A percentile compares a stretch with the other conserved stretches of the same genome.
phyloP scores from a whole-genome alignment of 2,113 vertebrate species.

The Microtus ochrogaster region DNA sequence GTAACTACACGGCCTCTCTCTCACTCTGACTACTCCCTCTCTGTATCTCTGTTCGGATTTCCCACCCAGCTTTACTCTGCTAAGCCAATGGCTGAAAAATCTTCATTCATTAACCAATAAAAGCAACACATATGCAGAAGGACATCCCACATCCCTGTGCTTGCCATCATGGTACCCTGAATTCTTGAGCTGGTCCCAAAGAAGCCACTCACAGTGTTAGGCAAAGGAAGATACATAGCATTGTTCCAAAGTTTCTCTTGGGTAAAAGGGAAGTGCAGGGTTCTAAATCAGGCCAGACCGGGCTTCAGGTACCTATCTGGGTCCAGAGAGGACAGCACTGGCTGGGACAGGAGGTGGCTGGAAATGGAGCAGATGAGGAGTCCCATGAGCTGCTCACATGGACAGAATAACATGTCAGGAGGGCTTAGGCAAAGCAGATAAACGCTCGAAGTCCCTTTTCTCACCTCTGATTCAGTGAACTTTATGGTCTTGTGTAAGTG shows the following conservation, averaged over 20 bases:
- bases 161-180: neutral
- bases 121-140: no score
- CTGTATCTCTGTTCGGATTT: no score
- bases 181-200: slow-evolving; percentile 59
- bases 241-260: neutral
- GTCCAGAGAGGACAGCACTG: neutral
- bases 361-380: neutral
- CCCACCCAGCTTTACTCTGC: no score
- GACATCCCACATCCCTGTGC: neutral
- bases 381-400: neutral
- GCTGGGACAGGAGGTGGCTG: neutral
- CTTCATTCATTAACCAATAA: no score
- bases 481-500: slow-evolving; percentile 68
- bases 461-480: slow-evolving; percentile 52
- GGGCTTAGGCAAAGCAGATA: slow-evolving; percentile 26
- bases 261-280: neutral
- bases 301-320: neutral
- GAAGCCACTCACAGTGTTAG: neutral
- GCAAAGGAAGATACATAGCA: neutral
- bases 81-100: no score
- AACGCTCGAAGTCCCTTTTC: slow-evolving; percentile 40
- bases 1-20: no score
- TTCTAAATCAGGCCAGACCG: neutral
- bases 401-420: neutral
- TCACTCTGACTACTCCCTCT: no score